Evolutionary conservation across 2,113 vertebrate genomes (phyloP), one percentile per base, ranked within the genome.

Genomic region (Sorex araneus): DNA sequence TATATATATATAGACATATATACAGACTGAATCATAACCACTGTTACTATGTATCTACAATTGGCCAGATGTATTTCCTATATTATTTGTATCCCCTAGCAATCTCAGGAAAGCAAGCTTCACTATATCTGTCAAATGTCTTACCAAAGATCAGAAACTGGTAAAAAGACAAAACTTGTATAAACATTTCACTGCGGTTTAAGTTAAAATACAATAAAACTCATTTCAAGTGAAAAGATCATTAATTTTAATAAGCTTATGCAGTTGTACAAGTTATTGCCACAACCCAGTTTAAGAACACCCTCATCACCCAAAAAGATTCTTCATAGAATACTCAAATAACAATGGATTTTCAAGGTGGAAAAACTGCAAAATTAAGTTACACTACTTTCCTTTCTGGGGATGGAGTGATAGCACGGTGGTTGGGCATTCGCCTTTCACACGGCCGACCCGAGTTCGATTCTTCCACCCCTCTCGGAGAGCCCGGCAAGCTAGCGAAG

Each of bases 131-230:
- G 12, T 66, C 64, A 78, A 76, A 73, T 85, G 34, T 76, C 21
- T 82, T 82, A 64, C 34, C 50, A 80, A 8, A 73, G 54, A 86
- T 30, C 63, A 89, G n/a, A 81, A 86, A 82, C 18, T 73, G n/a
- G 30, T 83, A 43, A 83, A 91, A 73, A 21, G 25, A 19, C 1
- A 54, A 89, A 86, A 81, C 0, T 50, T 4, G 2, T 16, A 77
- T 81, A 80, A 75, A 7, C 40, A 8, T 43, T 82, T 79, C 69
- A 66, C 0, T 73, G 21, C 64, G 2, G 19, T 0, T 66, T 8
- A 77, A 60, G 54, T 71, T 84, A 21, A 47, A 8, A 79, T 25
- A 67, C 0, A 36, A 21, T 60, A 60, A 60, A 23, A 15, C 19
- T 93, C 45, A 79, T 54, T 66, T 75, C 47, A 77, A 47, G 10